These are phyloP conservation scores for Opisthograptis luteolata DNA, from an alignment of 2,888 invertebrate genomes.

Conservation along the genomic window DNA sequence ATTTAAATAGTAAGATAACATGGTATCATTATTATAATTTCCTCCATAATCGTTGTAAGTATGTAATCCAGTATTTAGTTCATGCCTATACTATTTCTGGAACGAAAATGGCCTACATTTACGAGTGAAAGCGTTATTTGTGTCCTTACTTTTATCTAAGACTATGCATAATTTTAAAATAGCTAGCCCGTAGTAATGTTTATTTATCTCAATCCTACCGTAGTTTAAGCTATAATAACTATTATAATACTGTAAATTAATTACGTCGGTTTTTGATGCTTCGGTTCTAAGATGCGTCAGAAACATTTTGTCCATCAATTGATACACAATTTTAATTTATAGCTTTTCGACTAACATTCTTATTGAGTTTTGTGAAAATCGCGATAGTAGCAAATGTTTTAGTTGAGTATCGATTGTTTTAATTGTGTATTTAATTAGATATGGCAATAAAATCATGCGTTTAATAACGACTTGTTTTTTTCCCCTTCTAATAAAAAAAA, in stretches of 20 bases:
- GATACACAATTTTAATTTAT: conserved; percentile 79
- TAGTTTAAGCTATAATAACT: conserved; percentile 54
- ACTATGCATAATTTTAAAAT: conserved; percentile 72
- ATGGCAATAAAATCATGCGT: conserved; percentile 78
- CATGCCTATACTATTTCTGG: conserved; percentile 47
- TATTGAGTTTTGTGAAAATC: conserved; percentile 22
- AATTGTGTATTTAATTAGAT: conserved; percentile 81
- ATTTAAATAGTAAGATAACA: conserved; percentile 8
- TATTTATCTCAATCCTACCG: conserved; percentile 68
- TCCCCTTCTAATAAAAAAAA: conserved; percentile 35
- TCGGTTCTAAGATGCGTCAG: conserved; percentile 75
- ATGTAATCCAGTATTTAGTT: conserved; percentile 43
- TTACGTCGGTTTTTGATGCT: conserved; percentile 56
- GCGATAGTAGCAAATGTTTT: conserved; percentile 43
- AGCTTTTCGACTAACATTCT: conserved; percentile 39
- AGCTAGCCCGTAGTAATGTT: conserved; percentile 48
- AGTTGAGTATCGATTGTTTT: conserved; percentile 71
- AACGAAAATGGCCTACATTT: conserved; percentile 43
- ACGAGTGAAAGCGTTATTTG: conserved; percentile 41
- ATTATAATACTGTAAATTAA: conserved; percentile 49
- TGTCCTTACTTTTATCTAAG: conserved; percentile 54
- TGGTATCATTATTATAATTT: conserved; percentile 11
- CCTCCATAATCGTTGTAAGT: conserved; percentile 1
- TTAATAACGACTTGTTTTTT: conserved; percentile 46
- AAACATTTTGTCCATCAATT: conserved; percentile 58